Percentiles rank a stretch among this genome's conserved stretches.
phyloP scores from a whole-genome alignment of 1,140 invertebrate genomes.

The Drosophila miranda region DNA sequence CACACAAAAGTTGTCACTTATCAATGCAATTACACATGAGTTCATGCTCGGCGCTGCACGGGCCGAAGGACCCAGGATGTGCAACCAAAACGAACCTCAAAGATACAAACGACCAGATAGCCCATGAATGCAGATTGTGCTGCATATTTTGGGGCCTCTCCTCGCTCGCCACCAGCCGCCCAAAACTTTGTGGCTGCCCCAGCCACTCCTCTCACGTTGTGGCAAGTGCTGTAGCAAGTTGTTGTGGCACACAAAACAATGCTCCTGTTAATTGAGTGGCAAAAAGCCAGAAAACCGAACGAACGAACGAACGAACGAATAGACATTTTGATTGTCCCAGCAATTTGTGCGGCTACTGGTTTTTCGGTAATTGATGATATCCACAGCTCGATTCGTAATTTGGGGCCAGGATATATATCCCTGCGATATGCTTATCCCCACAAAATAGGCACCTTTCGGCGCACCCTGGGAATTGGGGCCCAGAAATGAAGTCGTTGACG shows the following conservation, averaged over 20 bases:
- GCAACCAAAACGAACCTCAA: slow-evolving; percentile 6
- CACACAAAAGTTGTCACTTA: slow-evolving; percentile 34
- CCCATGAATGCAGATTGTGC: background rate
- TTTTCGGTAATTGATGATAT: slow-evolving; percentile 45
- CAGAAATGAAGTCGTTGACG: too few relatives aligned
- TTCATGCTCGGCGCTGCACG: slow-evolving; percentile 25
- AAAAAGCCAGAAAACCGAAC: slow-evolving; percentile 29
- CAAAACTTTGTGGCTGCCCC: too few relatives aligned
- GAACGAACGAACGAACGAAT: slow-evolving; percentile 1
- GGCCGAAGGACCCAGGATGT: background rate
- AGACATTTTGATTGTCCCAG: slow-evolving; percentile 19
- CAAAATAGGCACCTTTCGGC: too few relatives aligned
- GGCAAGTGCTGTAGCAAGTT: slow-evolving; percentile 14
- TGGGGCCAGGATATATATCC: too few relatives aligned
- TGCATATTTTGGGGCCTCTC: slow-evolving; percentile 17
- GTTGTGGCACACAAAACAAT: slow-evolving; percentile 42
- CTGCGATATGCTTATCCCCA: too few relatives aligned
- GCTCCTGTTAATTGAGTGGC: slow-evolving; percentile 47
- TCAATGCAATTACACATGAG: slow-evolving; percentile 70
- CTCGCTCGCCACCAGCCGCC: too few relatives aligned
- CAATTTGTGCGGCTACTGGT: slow-evolving; percentile 19
- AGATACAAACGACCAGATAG: slow-evolving; percentile 11
- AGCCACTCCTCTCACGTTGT: too few relatives aligned
- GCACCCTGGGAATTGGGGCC: too few relatives aligned
- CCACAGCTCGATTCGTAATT: slow-evolving; percentile 7